These are phyloP conservation scores for Corynorhinus townsendii DNA, from an alignment of 2,113 vertebrate species.

Conservation along the genomic window DNA sequence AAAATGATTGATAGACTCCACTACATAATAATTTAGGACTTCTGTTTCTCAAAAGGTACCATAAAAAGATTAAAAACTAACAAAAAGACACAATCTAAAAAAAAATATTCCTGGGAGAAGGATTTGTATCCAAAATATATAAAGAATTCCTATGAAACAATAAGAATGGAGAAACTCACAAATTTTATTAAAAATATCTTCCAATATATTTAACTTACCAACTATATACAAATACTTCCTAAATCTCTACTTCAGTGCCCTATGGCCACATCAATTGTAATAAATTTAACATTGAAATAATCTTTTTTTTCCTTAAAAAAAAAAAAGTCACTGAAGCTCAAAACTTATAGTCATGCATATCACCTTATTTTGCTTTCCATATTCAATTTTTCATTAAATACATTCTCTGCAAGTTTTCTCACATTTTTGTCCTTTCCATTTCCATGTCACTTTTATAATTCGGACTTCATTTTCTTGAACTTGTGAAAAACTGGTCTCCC, in stretches of 20 bases:
- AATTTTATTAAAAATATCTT: not conserved
- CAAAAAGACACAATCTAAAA: not conserved
- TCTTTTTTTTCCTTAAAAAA: not conserved
- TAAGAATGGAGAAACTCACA: not conserved
- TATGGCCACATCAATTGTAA: not conserved
- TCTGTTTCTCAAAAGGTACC: not conserved
- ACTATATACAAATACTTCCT: not conserved
- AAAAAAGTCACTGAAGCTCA: not conserved
- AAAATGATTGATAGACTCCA: not conserved
- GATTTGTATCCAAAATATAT: not conserved
- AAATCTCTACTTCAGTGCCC: not conserved
- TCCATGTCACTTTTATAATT: not conserved
- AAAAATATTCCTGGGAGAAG: not conserved
- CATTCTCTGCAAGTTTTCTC: not conserved
- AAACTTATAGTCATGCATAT: not conserved
- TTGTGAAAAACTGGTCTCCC: not conserved
- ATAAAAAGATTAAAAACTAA: constrained; percentile 7
- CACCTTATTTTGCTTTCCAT: not conserved
- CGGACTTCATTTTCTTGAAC: not conserved
- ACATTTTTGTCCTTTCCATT: not conserved
- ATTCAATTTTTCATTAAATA: not conserved
- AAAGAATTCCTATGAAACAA: not conserved
- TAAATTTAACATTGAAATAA: constrained; percentile 7
- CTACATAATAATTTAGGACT: not conserved
- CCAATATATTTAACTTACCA: not conserved